Conservation (phyloP, 2,113 vertebrate species). For the Chloropsis hardwickii region DNA sequence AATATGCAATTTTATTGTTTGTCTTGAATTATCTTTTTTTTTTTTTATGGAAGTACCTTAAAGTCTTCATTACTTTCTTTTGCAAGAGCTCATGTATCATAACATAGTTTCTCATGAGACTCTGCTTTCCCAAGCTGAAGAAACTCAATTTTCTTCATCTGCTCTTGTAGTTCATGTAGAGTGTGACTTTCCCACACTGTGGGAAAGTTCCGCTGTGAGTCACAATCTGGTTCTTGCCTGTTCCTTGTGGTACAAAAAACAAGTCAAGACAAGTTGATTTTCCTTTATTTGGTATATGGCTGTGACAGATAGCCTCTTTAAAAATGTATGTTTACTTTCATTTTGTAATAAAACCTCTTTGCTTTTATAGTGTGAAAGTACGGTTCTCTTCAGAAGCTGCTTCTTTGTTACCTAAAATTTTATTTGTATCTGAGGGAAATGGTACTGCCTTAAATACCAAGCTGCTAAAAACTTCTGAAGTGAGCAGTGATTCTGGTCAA, state of each 20-base stretch:
- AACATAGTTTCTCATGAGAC: background rate
- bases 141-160: background rate
- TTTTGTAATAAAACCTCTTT: background rate
- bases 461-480: background rate
- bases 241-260: background rate
- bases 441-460: background rate
- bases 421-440: constrained; percentile 42
- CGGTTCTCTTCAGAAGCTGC: constrained; percentile 65
- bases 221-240: background rate
- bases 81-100: background rate
- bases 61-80: background rate
- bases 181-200: background rate
- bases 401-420: constrained; percentile 64
- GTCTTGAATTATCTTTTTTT: background rate
- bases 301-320: background rate
- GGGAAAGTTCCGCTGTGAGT: background rate
- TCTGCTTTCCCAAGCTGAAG: background rate
- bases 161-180: background rate
- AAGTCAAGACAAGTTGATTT: background rate
- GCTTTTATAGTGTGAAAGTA: constrained; percentile 70
- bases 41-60: background rate
- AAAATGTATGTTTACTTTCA: background rate
- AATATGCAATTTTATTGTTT: background rate
- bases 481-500: background rate
- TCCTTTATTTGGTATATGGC: background rate